Base-by-base conservation (phyloP, 2,797 vertebrate genomes). In the Pitangus sulphuratus region DNA sequence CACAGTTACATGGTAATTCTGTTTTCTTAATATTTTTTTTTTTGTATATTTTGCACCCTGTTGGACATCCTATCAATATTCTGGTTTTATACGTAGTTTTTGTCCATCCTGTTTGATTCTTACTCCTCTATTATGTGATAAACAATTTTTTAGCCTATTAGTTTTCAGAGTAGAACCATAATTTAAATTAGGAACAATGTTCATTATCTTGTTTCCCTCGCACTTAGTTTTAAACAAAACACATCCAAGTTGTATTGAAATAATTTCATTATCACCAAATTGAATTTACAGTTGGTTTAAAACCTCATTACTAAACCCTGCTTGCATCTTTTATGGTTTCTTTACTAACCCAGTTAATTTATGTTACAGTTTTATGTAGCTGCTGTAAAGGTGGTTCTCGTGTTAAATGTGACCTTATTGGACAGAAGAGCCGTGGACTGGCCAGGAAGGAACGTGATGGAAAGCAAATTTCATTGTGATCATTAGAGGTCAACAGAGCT, bases 121-220 rank as follows among this genome's bases (percentile, higher is more conserved):
- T 70, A 6, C 17, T 70, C 18, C 79, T 88, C 13, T 31, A 5
- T n/a, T 60, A 37, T 21, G 11, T 68, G 57, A 77, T 47, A 37
- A 84, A 69, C 77, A 62, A 33, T 85, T 95, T 94, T 91, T 91
- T n/a, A 93, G 8, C 37, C 53, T 69, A 9, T 56, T 92, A 30
- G 20, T 66, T 93, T 94, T 37, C 21, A 72, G n/a, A 47, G 16
- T 39, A 28, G 48, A 80, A 89, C 79, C 9, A 3, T 28, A 3
- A 80, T 93, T 69, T 44, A 72, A 72, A 80, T 78, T 57, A 75
- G 24, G 31, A 60, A 62, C 21, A 51, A 48, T 84, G 91, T 33
- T 61, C 42, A 79, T 81, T 87, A 74, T 35, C 11, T 37, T 47
- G 31, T 78, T 94, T 97, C 84, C 15, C 54, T 79, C 58, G 69